Conservation (phyloP, 2,113 vertebrate species). For the Elephantulus edwardii region DNA sequence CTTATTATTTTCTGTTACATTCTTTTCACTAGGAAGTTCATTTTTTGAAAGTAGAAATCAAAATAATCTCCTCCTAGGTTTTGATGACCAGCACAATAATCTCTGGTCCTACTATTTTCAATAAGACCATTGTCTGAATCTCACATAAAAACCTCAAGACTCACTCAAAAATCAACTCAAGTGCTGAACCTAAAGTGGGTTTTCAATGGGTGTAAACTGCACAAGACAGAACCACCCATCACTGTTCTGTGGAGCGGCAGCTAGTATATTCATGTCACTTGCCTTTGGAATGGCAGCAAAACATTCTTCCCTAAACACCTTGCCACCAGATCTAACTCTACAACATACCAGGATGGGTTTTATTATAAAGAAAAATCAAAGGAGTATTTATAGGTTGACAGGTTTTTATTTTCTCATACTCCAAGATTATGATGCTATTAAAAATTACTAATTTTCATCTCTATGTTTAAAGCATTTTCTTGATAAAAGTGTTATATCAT, state of each 20-base stretch:
- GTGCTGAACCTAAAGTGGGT: no score
- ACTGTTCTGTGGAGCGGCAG: no score
- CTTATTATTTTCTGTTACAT: slow-evolving; percentile 6
- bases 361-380: neutral
- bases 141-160: no score
- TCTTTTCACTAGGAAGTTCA: neutral
- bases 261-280: no score
- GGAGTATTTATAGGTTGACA: neutral
- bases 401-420: neutral
- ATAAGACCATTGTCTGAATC: neutral
- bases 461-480: neutral
- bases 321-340: no score
- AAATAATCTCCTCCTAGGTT: slow-evolving; percentile 13
- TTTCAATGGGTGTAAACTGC: no score
- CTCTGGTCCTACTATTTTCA: neutral
- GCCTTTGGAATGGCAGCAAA: no score
- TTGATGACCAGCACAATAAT: neutral
- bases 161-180: no score
- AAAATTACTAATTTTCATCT: neutral
- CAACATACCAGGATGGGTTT: neutral
- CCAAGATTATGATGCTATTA: slow-evolving; percentile 23
- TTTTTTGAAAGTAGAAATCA: slow-evolving; percentile 23
- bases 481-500: neutral
- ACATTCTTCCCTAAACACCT: no score
- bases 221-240: no score